A percentile compares a stretch with the other conserved stretches of the same genome.
phyloP scores from a whole-genome alignment of 2,888 invertebrate species.

The Tolmerus cingulatus region DNA sequence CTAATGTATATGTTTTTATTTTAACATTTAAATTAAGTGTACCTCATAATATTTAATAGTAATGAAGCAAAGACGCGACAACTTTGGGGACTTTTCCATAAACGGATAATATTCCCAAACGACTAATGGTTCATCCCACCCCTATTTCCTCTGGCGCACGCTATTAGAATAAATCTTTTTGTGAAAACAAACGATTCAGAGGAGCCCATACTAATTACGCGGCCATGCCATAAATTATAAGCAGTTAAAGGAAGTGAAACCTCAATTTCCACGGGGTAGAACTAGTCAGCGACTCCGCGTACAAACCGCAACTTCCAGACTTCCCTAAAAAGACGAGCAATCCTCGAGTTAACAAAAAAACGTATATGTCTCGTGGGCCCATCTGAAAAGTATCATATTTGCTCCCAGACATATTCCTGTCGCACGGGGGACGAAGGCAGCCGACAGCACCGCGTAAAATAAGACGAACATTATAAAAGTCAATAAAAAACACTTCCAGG shows the following conservation, averaged over 20 bases:
- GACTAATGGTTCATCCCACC: not conserved
- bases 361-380: constrained; percentile 29
- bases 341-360: not conserved
- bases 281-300: not conserved
- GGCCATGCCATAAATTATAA: constrained; percentile 15
- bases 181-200: constrained; percentile 16
- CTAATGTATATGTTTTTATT: no score
- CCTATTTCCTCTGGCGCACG: not conserved
- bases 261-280: constrained; percentile 26
- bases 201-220: constrained; percentile 20
- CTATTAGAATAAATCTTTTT: constrained; percentile 16
- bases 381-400: constrained; percentile 42
- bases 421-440: not conserved
- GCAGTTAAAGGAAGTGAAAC: constrained; percentile 23
- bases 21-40: no score
- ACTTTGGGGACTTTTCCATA: not conserved
- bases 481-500: constrained; percentile 25
- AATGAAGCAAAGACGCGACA: not conserved
- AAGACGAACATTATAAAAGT: constrained; percentile 26
- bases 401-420: constrained; percentile 7
- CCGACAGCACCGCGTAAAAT: constrained; percentile 10
- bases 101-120: not conserved
- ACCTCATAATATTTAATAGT: not conserved
- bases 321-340: not conserved
- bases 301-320: constrained; percentile 21